Conservation (phyloP, 2,113 vertebrate species). For the Anoplopoma fimbria region DNA sequence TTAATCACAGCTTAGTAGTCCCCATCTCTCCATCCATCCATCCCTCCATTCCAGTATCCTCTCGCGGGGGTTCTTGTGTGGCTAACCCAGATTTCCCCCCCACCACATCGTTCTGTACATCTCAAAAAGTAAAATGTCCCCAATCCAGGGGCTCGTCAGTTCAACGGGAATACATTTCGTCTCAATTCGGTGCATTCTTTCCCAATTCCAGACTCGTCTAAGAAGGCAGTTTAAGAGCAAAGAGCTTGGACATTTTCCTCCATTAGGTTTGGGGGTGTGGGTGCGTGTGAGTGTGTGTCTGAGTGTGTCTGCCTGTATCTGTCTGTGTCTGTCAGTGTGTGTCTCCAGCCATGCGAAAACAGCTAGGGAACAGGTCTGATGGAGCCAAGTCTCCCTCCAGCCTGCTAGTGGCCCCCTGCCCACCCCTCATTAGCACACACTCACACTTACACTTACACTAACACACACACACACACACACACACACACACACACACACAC, state of each 20-base stretch:
- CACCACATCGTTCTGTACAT: slow-evolving; percentile 24
- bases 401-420: slow-evolving; percentile 68
- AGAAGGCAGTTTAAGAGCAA: slow-evolving; percentile 69
- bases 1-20: slow-evolving; percentile 77
- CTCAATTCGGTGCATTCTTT: slow-evolving; percentile 33
- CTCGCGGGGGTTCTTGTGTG: slow-evolving; percentile 52
- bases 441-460: no score
- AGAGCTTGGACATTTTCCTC: slow-evolving; percentile 51
- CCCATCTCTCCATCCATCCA: slow-evolving; percentile 61
- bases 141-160: slow-evolving; percentile 36
- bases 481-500: no score
- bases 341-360: slow-evolving; percentile 71
- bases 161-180: slow-evolving; percentile 51
- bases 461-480: no score
- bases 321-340: slow-evolving; percentile 55
- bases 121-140: slow-evolving; percentile 47
- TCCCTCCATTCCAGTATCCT: slow-evolving; percentile 52
- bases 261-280: slow-evolving; percentile 35
- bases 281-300: slow-evolving; percentile 33
- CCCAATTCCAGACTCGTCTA: slow-evolving; percentile 51
- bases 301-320: slow-evolving; percentile 28
- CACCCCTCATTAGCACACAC: slow-evolving; percentile 71
- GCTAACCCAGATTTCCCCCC: slow-evolving; percentile 61
- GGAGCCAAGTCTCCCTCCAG: slow-evolving; percentile 75
- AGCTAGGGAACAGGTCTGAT: slow-evolving; percentile 75